Evolutionary conservation across 2,888 invertebrate genomes (phyloP).

Genomic region (Ectropis crepuscularia): DNA sequence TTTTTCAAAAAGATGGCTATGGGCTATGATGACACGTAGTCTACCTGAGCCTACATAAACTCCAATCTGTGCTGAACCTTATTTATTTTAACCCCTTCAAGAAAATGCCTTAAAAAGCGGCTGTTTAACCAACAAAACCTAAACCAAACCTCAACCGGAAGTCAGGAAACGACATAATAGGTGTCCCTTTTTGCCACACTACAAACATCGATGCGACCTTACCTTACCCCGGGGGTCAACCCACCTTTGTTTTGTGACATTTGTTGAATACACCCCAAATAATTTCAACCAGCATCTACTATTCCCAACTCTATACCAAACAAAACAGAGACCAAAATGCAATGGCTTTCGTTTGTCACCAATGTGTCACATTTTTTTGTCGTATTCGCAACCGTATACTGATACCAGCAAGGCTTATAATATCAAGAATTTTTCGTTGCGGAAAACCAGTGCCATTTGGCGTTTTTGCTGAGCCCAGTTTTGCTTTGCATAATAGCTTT

Average conservation of each 20-base stretch:
- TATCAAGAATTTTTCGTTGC: slow-evolving; percentile 19
- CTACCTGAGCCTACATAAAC: neutral
- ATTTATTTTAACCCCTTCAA: neutral
- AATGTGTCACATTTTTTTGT: slow-evolving; percentile 8
- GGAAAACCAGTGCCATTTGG: slow-evolving; percentile 33
- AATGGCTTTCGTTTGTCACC: neutral
- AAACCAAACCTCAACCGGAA: slow-evolving; percentile 32
- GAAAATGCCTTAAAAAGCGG: neutral
- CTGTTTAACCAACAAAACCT: slow-evolving; percentile 28
- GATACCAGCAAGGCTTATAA: slow-evolving; percentile 15
- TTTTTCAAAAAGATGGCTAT: too few relatives aligned
- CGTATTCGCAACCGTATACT: slow-evolving; percentile 8
- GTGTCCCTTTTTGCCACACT: slow-evolving; percentile 41
- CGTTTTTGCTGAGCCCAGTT: slow-evolving; percentile 41
- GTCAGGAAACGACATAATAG: slow-evolving; percentile 33
- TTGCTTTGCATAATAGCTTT: slow-evolving; percentile 42
- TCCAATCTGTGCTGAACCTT: neutral
- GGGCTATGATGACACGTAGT: neutral
- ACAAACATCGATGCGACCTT: slow-evolving; percentile 35
- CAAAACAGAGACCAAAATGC: slow-evolving; percentile 2
- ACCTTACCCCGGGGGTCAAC: slow-evolving; percentile 34
- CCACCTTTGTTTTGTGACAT: slow-evolving; percentile 39
- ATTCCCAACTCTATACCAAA: slow-evolving; percentile 1
- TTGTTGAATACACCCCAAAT: slow-evolving; percentile 24
- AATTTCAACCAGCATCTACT: neutral